These are phyloP conservation scores for Caenorhabditis macrosperma DNA, from an alignment of 2,888 invertebrate genomes.

Conservation along the genomic window DNA sequence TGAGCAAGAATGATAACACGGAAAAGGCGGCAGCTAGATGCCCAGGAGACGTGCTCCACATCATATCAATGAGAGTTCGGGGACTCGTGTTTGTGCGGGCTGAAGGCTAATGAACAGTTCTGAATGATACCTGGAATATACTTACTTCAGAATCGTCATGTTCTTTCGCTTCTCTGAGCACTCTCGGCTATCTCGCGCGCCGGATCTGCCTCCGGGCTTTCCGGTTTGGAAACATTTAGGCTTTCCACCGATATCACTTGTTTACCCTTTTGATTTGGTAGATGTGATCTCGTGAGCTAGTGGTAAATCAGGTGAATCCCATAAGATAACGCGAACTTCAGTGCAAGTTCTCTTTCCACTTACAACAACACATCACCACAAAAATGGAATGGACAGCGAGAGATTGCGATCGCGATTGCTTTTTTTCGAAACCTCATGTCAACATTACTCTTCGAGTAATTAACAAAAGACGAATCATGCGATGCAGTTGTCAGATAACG, in stretches of 20 bases:
- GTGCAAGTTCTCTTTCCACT: too few relatives aligned
- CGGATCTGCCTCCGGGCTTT: background rate
- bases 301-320: too few relatives aligned
- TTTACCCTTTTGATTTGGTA: too few relatives aligned
- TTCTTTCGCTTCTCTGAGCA: background rate
- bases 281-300: too few relatives aligned
- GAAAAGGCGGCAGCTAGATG: background rate
- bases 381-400: too few relatives aligned
- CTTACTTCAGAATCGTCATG: too few relatives aligned
- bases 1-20: background rate
- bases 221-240: background rate
- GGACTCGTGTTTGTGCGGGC: background rate
- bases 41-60: background rate
- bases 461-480: slow-evolving; percentile 39
- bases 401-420: slow-evolving; percentile 19
- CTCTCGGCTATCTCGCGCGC: too few relatives aligned
- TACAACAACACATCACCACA: too few relatives aligned
- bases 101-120: background rate
- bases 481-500: slow-evolving; percentile 36
- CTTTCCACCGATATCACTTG: too few relatives aligned
- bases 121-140: background rate
- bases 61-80: background rate
- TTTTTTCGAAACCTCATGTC: slow-evolving; percentile 29
- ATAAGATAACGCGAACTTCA: too few relatives aligned
- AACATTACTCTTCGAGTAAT: slow-evolving; percentile 35